Evolutionary conservation across 2,797 vertebrate species (phyloP).

Genomic region (Karalla daura): DNA sequence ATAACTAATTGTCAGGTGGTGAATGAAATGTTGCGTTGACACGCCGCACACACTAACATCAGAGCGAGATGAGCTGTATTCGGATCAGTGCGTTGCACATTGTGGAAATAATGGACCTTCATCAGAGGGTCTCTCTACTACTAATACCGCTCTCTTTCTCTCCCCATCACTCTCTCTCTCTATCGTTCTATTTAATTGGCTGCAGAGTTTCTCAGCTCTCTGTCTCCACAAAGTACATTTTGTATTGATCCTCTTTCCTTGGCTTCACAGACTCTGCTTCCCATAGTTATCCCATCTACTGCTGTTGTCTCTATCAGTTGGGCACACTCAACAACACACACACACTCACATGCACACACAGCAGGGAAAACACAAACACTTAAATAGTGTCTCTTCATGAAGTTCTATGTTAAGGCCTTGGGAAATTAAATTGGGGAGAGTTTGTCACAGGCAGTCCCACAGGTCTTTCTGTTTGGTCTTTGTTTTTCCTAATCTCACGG

Average conservation of each 20-base stretch:
- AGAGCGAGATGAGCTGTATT: conserved; percentile 25
- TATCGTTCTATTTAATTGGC: conserved; percentile 75
- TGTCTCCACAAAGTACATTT: conserved; percentile 78
- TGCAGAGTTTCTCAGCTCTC: conserved; percentile 72
- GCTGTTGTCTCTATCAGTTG: conserved; percentile 70
- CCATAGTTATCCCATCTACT: conserved; percentile 74
- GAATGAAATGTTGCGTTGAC: conserved; percentile 15
- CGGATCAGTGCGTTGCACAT: conserved; percentile 41
- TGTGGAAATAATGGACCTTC: conserved; percentile 56
- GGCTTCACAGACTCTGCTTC: conserved; percentile 73
- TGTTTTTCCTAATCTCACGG: conserved; percentile 15
- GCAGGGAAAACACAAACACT: conserved; percentile 33
- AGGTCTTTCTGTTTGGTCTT: conserved; percentile 20
- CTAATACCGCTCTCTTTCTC: conserved; percentile 5
- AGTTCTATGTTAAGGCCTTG: conserved; percentile 32
- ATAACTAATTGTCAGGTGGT: too few species aligned
- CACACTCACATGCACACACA: conserved; percentile 11
- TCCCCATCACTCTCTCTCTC: background rate
- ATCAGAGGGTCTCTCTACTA: conserved; percentile 40
- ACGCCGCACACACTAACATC: conserved; percentile 11
- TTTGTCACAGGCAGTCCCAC: conserved; percentile 26
- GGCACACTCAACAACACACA: conserved; percentile 27
- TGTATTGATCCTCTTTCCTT: conserved; percentile 75
- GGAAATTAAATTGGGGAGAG: conserved; percentile 44
- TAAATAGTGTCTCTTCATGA: conserved; percentile 53